phyloP scores from a whole-genome alignment of 2,113 vertebrate genomes.

The human (Homo sapiens) region DNA sequence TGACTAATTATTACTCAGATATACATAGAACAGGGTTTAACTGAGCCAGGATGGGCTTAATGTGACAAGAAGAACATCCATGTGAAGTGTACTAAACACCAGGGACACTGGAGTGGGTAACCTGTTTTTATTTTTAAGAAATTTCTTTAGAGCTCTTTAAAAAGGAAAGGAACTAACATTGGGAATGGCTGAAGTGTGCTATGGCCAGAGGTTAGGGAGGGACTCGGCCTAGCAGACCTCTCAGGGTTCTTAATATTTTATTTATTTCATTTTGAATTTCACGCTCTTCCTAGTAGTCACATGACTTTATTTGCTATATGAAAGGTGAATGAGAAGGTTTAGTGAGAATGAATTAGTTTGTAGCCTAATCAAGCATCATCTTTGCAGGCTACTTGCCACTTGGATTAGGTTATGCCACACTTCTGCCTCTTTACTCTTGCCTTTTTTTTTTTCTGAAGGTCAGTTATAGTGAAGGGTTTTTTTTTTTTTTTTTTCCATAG shows the following conservation, averaged over 20 bases:
- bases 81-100: background rate
- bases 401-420: background rate
- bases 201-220: background rate
- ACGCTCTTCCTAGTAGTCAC: background rate
- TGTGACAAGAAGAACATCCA: background rate
- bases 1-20: background rate
- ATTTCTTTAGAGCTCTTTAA: slow-evolving; percentile 5
- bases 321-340: background rate
- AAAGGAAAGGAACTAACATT: background rate
- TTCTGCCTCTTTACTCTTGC: background rate
- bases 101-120: background rate
- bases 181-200: background rate
- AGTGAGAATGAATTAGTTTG: background rate
- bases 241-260: background rate
- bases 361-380: background rate
- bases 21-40: background rate
- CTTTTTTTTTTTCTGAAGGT: background rate
- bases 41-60: background rate
- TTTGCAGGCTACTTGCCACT: background rate
- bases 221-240: background rate
- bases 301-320: background rate
- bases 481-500: background rate
- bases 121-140: background rate
- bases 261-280: background rate
- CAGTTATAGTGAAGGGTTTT: background rate